Conservation (phyloP, 2,888 invertebrate species). For the Uloborus plumipes region DNA sequence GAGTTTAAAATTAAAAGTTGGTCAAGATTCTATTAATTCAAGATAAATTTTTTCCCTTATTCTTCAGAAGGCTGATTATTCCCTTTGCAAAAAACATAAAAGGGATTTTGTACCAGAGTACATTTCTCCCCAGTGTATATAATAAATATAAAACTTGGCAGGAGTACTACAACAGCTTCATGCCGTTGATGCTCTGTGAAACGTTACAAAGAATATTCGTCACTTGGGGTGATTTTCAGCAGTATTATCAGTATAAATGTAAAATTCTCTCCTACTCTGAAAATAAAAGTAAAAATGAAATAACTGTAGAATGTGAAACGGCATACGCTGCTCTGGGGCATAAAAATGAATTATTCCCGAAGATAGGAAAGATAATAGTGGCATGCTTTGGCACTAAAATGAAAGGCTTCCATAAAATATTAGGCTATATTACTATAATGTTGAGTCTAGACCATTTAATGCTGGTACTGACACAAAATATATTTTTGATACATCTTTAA, state of each 20-base stretch:
- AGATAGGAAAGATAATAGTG: slow-evolving; percentile 46
- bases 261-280: slow-evolving; percentile 22
- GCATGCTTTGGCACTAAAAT: slow-evolving; percentile 31
- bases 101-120: slow-evolving; percentile 41
- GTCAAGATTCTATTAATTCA: slow-evolving; percentile 22
- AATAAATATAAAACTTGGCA: slow-evolving; percentile 24
- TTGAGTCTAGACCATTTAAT: slow-evolving; percentile 21
- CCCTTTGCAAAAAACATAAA: slow-evolving; percentile 62
- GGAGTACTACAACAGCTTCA: slow-evolving; percentile 51
- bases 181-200: slow-evolving; percentile 51
- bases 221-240: slow-evolving; percentile 39
- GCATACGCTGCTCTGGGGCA: slow-evolving; percentile 20
- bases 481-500: slow-evolving; percentile 1
- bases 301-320: slow-evolving; percentile 37
- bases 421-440: slow-evolving; percentile 41
- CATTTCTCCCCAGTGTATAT: slow-evolving; percentile 1
- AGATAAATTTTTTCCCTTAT: slow-evolving; percentile 46
- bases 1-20: slow-evolving; percentile 29
- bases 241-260: slow-evolving; percentile 25
- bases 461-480: neutral
- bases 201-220: slow-evolving; percentile 54
- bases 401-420: slow-evolving; percentile 30
- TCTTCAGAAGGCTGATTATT: slow-evolving; percentile 66
- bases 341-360: slow-evolving; percentile 22
- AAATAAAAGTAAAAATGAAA: slow-evolving; percentile 1